Evolutionary conservation across 2,888 invertebrate genomes (phyloP).

Genomic region (Meteorus cinctellus): DNA sequence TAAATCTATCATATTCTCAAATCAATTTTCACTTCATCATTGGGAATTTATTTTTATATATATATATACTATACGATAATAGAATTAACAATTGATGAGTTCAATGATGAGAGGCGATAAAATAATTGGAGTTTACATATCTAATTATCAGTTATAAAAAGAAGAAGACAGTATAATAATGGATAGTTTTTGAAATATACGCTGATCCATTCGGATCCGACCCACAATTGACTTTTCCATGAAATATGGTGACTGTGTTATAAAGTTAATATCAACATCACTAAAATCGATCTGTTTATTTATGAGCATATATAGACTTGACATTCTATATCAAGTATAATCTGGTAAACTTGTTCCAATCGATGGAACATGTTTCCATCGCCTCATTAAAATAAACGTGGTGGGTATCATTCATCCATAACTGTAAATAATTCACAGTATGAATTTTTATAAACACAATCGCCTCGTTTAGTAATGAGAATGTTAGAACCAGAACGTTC

Average conservation of each 20-base stretch:
- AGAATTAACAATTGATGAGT: background rate
- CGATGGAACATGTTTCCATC: background rate
- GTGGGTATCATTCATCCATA: background rate
- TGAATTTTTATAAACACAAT: background rate
- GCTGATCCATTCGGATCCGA: background rate
- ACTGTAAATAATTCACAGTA: background rate
- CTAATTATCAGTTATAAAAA: background rate
- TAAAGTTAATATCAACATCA: background rate
- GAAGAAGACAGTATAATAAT: background rate
- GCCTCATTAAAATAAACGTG: background rate
- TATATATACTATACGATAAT: background rate
- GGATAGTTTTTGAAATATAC: background rate
- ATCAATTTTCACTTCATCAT: background rate
- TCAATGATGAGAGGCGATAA: background rate
- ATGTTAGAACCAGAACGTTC: background rate
- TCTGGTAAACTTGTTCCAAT: background rate
- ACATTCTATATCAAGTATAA: background rate
- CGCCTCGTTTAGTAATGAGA: background rate
- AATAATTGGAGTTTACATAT: background rate
- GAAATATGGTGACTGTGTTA: background rate
- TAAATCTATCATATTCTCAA: background rate
- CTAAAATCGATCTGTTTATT: background rate
- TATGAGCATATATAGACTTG: background rate
- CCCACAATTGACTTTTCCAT: background rate
- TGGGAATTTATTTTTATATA: background rate